A percentile compares a stretch with the other conserved stretches of the same genome.
phyloP scores from a whole-genome alignment of 2,888 invertebrate species.

The Heliconius charithonia region DNA sequence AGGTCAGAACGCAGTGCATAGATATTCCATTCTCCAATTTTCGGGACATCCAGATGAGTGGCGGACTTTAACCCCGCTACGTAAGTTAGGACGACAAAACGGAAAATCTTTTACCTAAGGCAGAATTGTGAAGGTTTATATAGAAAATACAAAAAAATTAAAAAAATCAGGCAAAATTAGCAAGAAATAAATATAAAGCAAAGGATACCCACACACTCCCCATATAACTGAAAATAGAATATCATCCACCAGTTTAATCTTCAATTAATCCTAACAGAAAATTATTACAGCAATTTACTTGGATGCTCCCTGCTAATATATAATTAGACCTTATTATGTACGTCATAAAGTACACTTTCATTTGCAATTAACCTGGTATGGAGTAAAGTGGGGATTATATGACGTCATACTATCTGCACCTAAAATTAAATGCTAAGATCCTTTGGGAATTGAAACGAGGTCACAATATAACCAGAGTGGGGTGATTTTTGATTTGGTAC shows the following conservation, averaged over 20 bases:
- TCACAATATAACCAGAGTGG: conserved; percentile 36
- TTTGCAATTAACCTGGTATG: conserved; percentile 31
- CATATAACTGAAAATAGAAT: conserved; percentile 40
- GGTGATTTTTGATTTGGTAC: conserved; percentile 2
- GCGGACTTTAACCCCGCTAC: too few species aligned
- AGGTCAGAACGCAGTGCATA: neutral
- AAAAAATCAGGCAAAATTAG: neutral
- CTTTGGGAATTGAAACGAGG: conserved; percentile 40
- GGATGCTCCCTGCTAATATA: conserved; percentile 29
- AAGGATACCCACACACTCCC: neutral
- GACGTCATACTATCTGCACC: conserved; percentile 46
- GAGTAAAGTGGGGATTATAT: conserved; percentile 42
- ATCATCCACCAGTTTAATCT: conserved; percentile 43
- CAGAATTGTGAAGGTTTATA: too few species aligned
- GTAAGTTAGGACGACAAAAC: too few species aligned
- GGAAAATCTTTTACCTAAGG: too few species aligned
- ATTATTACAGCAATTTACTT: conserved; percentile 39
- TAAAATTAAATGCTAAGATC: conserved; percentile 46
- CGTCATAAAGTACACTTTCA: conserved; percentile 38
- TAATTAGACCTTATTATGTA: conserved; percentile 31
- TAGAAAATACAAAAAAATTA: neutral
- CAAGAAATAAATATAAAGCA: neutral
- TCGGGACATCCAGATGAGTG: too few species aligned
- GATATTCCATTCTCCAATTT: neutral
- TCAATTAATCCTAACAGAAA: conserved; percentile 46